These are phyloP conservation scores for Drosophila trapezifrons DNA, from an alignment of 1,140 invertebrate species.

Conservation along the genomic window DNA sequence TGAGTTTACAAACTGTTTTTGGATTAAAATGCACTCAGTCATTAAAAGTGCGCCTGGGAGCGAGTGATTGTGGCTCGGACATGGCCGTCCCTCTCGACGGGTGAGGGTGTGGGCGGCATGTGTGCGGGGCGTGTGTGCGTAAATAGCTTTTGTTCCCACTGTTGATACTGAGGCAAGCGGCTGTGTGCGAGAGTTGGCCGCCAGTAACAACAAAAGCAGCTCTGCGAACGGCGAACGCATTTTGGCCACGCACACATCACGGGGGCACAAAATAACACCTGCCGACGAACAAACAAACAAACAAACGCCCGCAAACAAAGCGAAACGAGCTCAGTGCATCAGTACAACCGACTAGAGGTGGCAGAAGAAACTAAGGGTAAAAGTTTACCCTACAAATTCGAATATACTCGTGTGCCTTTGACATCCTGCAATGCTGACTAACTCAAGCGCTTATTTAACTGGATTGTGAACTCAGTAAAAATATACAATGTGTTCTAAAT, in stretches of 20 bases:
- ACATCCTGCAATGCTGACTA: too few species aligned
- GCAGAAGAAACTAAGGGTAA: neutral
- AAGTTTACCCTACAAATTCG: too few species aligned
- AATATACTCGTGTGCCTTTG: too few species aligned
- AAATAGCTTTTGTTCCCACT: conserved; percentile 75
- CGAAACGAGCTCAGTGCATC: conserved; percentile 63
- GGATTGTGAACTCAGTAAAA: too few species aligned
- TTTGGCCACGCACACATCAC: conserved; percentile 70
- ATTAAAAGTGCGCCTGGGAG: conserved; percentile 78
- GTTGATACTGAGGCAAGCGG: conserved; percentile 34
- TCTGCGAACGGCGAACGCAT: conserved; percentile 61
- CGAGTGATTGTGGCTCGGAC: conserved; percentile 65
- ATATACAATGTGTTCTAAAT: too few species aligned
- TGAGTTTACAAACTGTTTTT: conserved; percentile 81
- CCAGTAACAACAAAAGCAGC: conserved; percentile 63
- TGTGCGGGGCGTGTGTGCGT: conserved; percentile 49
- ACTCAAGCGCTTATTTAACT: too few species aligned
- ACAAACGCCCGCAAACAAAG: conserved; percentile 73
- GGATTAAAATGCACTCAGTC: conserved; percentile 80
- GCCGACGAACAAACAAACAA: conserved; percentile 76
- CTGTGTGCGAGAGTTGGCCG: conserved; percentile 17
- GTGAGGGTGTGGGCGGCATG: conserved; percentile 1
- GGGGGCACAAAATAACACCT: conserved; percentile 78
- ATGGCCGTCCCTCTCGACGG: conserved; percentile 26
- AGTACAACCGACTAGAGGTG: conserved; percentile 17